Evolutionary conservation across 2,797 vertebrate genomes (phyloP), one percentile per base, ranked within the genome.

Genomic region (Eutrigla gurnardus): DNA sequence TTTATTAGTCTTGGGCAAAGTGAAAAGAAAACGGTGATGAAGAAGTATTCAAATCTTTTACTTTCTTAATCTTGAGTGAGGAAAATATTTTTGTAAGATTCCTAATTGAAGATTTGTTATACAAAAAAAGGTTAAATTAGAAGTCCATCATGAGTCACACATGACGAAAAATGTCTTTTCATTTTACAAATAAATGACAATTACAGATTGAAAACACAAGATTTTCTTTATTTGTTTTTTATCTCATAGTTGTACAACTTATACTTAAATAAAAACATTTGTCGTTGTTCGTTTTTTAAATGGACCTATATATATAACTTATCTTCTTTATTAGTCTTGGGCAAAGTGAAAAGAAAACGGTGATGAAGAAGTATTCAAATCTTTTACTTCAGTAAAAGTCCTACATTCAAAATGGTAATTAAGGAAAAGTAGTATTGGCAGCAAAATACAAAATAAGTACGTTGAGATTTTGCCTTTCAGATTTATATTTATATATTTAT

Each of bases 141-240:
- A 74, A 12, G 14, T 57, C 46, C 13, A n/a, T 43, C 46, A 40
- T 50, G 37, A 69, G 13, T 53, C 25, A 39, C 42, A 37, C 25
- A 0, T 61, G 18, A 46, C 3, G 35, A 70, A 60, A 12, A 33
- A 25, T 25, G 25, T 25, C 2, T 25, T 88, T 83, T 76, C 84
- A 87, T 90, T 71, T 89, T 86, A 79, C 43, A 75, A 92, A 91
- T 91, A 90, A 91, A 92, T 43, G 32, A 66, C 15, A 52, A 52
- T 10, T 1, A 6, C 46, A 47, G 4, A 47, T 39, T 54, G 4
- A 60, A 32, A 59, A 14, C 6, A 10, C 11, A 39, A 47, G 8
- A 10, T 43, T 17, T 33, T 12, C 4, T 57, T 55, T 54, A 43
- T 54, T 25, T 25, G 25, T 25, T 25, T 25, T 25, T 25, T 25